These are phyloP conservation scores for Anableps anableps DNA, from an alignment of 2,797 vertebrate species.

Conservation along the genomic window DNA sequence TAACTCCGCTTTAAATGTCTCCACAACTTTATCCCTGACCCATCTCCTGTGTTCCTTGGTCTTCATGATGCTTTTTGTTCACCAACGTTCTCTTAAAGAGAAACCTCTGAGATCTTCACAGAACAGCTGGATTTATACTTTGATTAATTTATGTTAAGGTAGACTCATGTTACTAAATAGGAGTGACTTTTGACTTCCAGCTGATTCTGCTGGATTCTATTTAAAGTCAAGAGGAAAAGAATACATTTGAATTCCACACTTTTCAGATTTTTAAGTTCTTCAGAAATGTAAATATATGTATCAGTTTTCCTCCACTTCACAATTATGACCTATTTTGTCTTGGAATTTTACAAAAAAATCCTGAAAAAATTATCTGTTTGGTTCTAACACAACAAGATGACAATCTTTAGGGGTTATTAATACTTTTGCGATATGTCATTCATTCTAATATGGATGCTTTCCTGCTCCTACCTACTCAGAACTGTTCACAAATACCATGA, in stretches of 20 bases:
- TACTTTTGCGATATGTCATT: not conserved
- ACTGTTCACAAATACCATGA: not conserved
- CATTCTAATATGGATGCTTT: conserved; percentile 12
- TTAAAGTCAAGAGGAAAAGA: not conserved
- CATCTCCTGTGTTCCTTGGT: no score
- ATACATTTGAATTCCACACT: not conserved
- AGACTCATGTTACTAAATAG: no score
- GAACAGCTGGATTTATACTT: not conserved
- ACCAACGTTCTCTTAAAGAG: no score
- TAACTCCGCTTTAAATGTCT: no score
- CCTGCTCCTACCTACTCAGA: conserved; percentile 17
- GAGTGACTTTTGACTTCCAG: not conserved
- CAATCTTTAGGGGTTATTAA: not conserved
- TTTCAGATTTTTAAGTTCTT: not conserved
- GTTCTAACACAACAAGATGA: not conserved
- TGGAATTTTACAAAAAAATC: no score
- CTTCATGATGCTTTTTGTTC: no score
- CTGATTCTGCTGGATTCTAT: not conserved
- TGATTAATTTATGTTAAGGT: no score
- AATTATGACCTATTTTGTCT: no score
- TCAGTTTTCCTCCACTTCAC: not conserved
- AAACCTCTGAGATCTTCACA: no score
- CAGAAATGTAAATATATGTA: not conserved
- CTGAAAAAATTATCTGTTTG: no score
- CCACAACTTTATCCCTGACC: no score